These are phyloP conservation scores for Brenthis daphne DNA, from an alignment of 2,888 invertebrate genomes.

Conservation along the genomic window DNA sequence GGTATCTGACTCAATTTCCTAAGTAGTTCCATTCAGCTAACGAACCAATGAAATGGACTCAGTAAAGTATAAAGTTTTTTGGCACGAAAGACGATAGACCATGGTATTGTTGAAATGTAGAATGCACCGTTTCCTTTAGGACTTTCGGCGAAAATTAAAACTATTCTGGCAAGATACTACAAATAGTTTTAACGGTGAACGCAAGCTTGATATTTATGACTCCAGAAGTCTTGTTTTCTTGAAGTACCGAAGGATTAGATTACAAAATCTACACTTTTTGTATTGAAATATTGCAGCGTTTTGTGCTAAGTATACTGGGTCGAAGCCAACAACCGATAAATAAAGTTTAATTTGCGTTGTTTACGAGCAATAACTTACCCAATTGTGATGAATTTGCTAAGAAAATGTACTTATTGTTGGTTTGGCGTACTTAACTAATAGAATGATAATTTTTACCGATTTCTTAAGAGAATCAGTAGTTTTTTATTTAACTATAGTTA, in stretches of 20 bases:
- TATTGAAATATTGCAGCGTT: conserved; percentile 21
- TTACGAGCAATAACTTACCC: conserved; percentile 13
- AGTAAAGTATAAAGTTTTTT: conserved; percentile 57
- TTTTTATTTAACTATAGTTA: too few relatives aligned
- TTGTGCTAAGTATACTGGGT: conserved; percentile 11
- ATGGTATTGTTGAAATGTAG: conserved; percentile 45
- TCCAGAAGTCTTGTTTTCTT: conserved; percentile 11
- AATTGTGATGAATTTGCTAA: conserved; percentile 18
- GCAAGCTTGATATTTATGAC: conserved; percentile 38
- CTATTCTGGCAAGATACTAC: conserved; percentile 55
- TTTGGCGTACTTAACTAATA: conserved; percentile 1
- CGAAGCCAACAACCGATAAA: conserved; percentile 5
- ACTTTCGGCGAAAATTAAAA: conserved; percentile 54
- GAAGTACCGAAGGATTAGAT: conserved; percentile 10
- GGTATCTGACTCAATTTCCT: conserved; percentile 59
- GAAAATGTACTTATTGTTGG: conserved; percentile 1
- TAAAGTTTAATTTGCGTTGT: conserved; percentile 19
- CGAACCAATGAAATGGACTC: conserved; percentile 53
- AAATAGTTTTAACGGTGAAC: conserved; percentile 39
- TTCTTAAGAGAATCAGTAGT: neutral
- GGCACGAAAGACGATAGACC: conserved; percentile 50
- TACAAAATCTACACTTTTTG: conserved; percentile 19
- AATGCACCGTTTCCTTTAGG: conserved; percentile 50
- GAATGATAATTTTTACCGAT: neutral
- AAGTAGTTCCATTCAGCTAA: conserved; percentile 59